These are phyloP conservation scores for Parauchenoglanis ngamensis DNA, from an alignment of 2,797 vertebrate species.

Conservation along the genomic window DNA sequence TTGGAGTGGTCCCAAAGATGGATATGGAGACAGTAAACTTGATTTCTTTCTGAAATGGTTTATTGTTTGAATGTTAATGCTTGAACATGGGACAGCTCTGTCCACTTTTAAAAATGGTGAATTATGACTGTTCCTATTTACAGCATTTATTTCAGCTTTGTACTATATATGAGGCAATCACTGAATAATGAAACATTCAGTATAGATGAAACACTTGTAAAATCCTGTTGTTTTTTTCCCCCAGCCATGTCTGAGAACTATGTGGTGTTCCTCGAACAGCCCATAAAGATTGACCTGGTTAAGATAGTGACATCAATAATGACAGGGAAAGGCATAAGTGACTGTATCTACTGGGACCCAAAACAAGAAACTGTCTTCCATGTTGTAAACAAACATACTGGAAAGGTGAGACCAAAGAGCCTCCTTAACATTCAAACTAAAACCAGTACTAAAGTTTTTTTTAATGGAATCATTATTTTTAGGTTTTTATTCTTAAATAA, in stretches of 20 bases:
- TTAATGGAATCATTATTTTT: background rate
- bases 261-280: constrained; percentile 91
- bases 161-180: background rate
- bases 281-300: constrained; percentile 85
- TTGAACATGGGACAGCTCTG: background rate
- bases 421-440: background rate
- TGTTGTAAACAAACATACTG: constrained; percentile 85
- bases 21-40: background rate
- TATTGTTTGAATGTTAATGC: background rate
- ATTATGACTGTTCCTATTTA: background rate
- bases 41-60: background rate
- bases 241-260: constrained; percentile 94
- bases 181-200: background rate
- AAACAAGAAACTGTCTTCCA: constrained; percentile 82
- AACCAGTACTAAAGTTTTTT: background rate
- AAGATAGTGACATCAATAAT: constrained; percentile 82
- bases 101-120: background rate
- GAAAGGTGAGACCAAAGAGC: constrained; percentile 74
- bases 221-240: constrained; percentile 17
- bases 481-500: background rate
- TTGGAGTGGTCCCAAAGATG: background rate
- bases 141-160: background rate
- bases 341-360: constrained; percentile 88
- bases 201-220: background rate
- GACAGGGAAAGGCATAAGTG: constrained; percentile 74